Evolutionary conservation across 1,140 invertebrate species (phyloP), one percentile per base, ranked within the genome.

Genomic region (Calephelis virginiensis): DNA sequence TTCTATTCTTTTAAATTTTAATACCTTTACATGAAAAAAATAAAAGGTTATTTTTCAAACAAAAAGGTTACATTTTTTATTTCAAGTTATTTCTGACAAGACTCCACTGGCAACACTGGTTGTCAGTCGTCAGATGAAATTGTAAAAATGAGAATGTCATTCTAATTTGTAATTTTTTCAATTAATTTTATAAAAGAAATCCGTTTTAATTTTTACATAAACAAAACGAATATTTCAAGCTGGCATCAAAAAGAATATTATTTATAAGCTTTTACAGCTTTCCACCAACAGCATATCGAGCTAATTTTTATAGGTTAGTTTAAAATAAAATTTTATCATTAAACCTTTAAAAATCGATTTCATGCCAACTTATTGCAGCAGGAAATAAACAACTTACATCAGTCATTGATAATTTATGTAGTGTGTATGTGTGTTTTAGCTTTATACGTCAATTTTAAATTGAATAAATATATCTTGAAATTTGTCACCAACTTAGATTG

Each of bases 171-270:
- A 46, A 43, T 43, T 63, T n/a, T 14, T 17, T 38, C 50, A 28
- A 5, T 5, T 61, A 62, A n/a, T 53, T 63, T 70, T 61, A 14
- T 28, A 53, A 40, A 45, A 37, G 1, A 38, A 11, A 60, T 49
- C 67, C 60, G 63, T 61, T 64, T 28, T 56, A 67, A 64, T 46
- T 60, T 53, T 56, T 56, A 37, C 12, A 28, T n/a, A 11, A 56
- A 56, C 17, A 56, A 37, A 56, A 12, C 28, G 53, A 56, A 56
- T 0, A 56, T 56, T 66, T 76, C 86, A 89, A 89, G 77, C 86
- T 89, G 86, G 86, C 86, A 87, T 81, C 84, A 17, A 81, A 80
- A 79, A 80, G 82, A 69, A 45, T 87, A 46, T 56, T 84, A 17
- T 60, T 86, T 11, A 75, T 89, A 64, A 82, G 85, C 17, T 77